These are phyloP conservation scores for Nowickia ferox DNA, from an alignment of 2,888 invertebrate genomes.

Conservation along the genomic window DNA sequence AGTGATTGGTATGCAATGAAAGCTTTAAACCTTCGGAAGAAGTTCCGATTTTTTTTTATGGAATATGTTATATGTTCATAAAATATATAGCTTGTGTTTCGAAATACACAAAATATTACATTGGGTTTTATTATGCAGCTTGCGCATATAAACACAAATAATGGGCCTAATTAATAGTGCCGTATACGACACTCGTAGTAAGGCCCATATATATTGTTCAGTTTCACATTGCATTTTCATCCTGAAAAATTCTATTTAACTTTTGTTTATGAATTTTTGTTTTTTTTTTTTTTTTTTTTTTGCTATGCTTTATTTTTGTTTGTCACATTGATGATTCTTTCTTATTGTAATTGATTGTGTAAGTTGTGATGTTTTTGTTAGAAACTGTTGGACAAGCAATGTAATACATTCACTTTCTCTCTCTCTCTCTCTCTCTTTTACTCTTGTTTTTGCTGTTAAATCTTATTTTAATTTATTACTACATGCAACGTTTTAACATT, in stretches of 20 bases:
- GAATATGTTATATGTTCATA: too few species aligned
- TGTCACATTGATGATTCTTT: constrained; percentile 37
- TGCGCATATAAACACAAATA: too few species aligned
- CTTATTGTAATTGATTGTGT: constrained; percentile 26
- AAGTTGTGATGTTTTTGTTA: constrained; percentile 17
- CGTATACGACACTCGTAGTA: too few species aligned
- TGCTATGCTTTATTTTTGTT: constrained; percentile 18
- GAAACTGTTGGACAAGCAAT: constrained; percentile 24
- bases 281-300: too few species aligned
- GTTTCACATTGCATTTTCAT: background rate
- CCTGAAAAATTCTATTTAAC: constrained; percentile 35
- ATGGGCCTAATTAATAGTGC: too few species aligned
- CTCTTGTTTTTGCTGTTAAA: constrained; percentile 14
- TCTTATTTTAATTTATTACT: constrained; percentile 77
- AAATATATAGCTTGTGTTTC: too few species aligned
- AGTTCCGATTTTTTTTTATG: too few species aligned
- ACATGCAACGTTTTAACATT: constrained; percentile 79
- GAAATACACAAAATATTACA: too few species aligned
- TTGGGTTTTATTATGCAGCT: too few species aligned
- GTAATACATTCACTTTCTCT: constrained; percentile 48
- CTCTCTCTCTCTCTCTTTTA: constrained; percentile 9
- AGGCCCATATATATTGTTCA: too few species aligned
- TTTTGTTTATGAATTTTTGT: constrained; percentile 5
- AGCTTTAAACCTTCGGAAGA: too few species aligned
- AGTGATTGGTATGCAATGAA: too few species aligned